Base-by-base conservation (phyloP, 2,797 vertebrate species). In the Squalus acanthias region DNA sequence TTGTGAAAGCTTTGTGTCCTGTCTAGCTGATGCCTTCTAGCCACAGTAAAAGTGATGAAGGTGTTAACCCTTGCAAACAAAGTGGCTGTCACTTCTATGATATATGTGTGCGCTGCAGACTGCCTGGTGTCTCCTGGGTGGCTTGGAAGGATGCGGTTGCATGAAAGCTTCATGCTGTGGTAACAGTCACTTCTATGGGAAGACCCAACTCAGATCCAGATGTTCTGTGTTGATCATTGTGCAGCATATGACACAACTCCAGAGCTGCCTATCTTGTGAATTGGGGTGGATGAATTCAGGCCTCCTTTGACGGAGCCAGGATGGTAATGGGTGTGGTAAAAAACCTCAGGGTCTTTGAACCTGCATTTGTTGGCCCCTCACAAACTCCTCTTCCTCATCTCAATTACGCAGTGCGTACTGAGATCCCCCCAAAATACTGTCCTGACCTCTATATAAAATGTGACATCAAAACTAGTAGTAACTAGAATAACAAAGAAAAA, bases 131-230 rank as follows among this genome's bases (percentile, higher is more conserved):
- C 65, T 46, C 65, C 17, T 69, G 91, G 91, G 91, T 93, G 65
- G 91, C 91, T 69, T 69, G 91, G 91, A 67, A 69, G 91, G 91
- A 93, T 93, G 91, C 91, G 91, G 91, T 93, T 93, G 63, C 65
- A 69, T 93, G 65, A 93, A 93, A 93, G 91, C 91, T 93, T 69
- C n/a, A 93, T 93, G n/a, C 65, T 93, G n/a, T 69, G 91, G 65
- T 93, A 69, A 93, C 63, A 33, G 5, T 91, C 88, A 91, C 88
- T 63, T 91, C 60, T n/a, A 91, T 9, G 39, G 91, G 65, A 69
- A 93, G 91, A 69, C 9, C 39, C 17, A 69, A 46, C 65, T 93
- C n/a, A 69, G 91, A 67, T 39, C 91, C 91, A 93, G 65, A 93
- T 93, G 91, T 46, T 93, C 91, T 24, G 20, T 69, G 65, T n/a